Percentiles rank a stretch among this genome's conserved stretches.
Conservation (phyloP, 1,140 invertebrate species). For the Drosophila subobscura region DNA sequence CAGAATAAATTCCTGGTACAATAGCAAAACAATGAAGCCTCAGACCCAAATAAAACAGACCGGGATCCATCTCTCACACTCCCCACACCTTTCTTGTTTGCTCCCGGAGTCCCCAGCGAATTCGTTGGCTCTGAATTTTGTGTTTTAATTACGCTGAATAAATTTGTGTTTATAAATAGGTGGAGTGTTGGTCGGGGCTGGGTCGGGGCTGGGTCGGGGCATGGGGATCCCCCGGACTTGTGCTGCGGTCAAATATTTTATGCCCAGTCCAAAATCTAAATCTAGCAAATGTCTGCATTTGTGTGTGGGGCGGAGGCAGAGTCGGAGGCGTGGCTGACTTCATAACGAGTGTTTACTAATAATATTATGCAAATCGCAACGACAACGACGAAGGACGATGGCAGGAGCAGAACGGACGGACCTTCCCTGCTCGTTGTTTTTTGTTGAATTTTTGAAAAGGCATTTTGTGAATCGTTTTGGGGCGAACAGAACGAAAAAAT, state of each 20-base stretch:
- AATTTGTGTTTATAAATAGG: slow-evolving; percentile 82
- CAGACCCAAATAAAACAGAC: slow-evolving; percentile 16
- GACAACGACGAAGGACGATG: slow-evolving; percentile 24
- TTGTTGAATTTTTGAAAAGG: slow-evolving; percentile 79
- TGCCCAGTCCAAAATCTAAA: slow-evolving; percentile 77
- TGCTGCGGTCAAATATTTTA: slow-evolving; percentile 78
- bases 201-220: neutral
- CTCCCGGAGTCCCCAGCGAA: slow-evolving; percentile 35
- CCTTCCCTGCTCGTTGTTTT: slow-evolving; percentile 23
- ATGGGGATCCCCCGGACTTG: slow-evolving; percentile 37
- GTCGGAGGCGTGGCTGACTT: slow-evolving; percentile 56
- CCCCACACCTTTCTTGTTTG: slow-evolving; percentile 18
- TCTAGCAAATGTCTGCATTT: slow-evolving; percentile 77
- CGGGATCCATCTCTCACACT: neutral
- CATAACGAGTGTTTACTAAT: slow-evolving; percentile 82
- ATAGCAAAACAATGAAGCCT: slow-evolving; percentile 71
- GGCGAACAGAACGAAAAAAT: slow-evolving; percentile 13
- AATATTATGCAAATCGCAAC: slow-evolving; percentile 79
- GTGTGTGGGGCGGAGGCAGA: slow-evolving; percentile 15
- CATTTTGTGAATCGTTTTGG: slow-evolving; percentile 75
- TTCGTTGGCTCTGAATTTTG: slow-evolving; percentile 65
- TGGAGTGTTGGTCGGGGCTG: neutral
- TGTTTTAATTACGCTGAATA: slow-evolving; percentile 82
- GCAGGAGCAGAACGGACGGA: neutral
- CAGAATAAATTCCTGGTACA: slow-evolving; percentile 54